Base-by-base conservation (phyloP, 2,113 vertebrate species). In the Rhynchopsitta pachyrhyncha region DNA sequence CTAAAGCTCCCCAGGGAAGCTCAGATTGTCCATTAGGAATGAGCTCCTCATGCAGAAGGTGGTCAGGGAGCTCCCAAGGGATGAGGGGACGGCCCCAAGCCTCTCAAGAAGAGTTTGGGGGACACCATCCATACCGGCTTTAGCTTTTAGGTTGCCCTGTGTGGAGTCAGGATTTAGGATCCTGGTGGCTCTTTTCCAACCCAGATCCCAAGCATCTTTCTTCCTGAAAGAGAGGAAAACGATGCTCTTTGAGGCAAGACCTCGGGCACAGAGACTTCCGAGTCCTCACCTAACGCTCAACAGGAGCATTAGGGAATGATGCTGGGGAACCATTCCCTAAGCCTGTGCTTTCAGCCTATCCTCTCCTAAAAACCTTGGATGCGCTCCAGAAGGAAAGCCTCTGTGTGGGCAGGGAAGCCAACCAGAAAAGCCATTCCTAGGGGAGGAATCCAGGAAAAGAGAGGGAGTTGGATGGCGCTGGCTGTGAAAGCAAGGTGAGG, bases 301-400 rank as follows among this genome's bases (percentile, higher is more conserved):
- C 12, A 33, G 1, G 1, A 63, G 39, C 39, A 10, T n/a, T 57
- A 59, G 33, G 57, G 57, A 59, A 59, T 24, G 57, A 59, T 35
- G 57, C 9, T 17, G 62, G 19, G 23, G 41, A 41, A 55, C 35
- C 55, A 25, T 20, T 39, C 70, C 62, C 25, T 18, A 19, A 55
- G 41, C n/a, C 16, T 9, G 1, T 1, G 8, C 17, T 50, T 47
- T n/a, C 57, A n/a, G 20, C 13, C 0, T 1, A 41, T 9, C 10
- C 17, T 31, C 55, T 63, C 60, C 41, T 44, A 8, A 27, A n/a
- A 15, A 31, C n/a, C 2, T 19, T 2, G 6, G 57, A 42, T 5
- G 25, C 2, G 3, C 39, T 46, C 68, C 69, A 55, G 47, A 31
- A 49, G 41, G 31, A 16, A 28, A 33, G 19, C 44, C 70, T n/a